Base-by-base conservation (phyloP, 2,888 invertebrate genomes). In the Hypercompe scribonia region DNA sequence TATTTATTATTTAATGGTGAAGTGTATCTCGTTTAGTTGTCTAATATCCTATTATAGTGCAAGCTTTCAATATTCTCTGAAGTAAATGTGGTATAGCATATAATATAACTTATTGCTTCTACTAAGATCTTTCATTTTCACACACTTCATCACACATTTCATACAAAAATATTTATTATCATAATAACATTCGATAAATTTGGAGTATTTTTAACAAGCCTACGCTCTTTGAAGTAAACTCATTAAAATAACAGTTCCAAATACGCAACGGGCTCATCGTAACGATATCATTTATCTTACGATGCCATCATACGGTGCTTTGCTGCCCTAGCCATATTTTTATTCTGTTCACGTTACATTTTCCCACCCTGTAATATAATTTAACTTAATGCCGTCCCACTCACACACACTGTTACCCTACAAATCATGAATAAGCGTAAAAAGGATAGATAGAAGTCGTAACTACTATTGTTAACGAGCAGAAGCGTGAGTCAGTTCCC, bases 271-370 rank as follows among this genome's bases (percentile, higher is more conserved):
- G 39, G 75, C 69, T 70, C 66, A 74, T 74, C 42, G 74, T 77
- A 81, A 77, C 71, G 68, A 77, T 77, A 83, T 79, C 82, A 86
- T 87, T 86, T 84, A 85, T 79, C 72, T 74, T 74, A 73, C 78
- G 77, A 80, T 83, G 79, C 79, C 76, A 83, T 87, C 83, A 87
- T 76, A 83, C 83, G n/a, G 61, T 46, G 79, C 82, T 84, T 86
- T 81, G 68, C 83, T 83, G 80, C 81, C 81, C 78, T 84, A 75
- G 85, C 84, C 88, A 87, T 89, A 88, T 89, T 91, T 90, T 88
- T 86, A 91, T 91, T 90, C 89, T 71, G 80, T 81, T 81, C 89
- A 88, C 91, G 89, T 89, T 84, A 87, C 84, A 83, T 80, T 83
- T 86, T 88, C 84, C 88, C 85, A 79, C 85, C 81, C 83, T 69